These are phyloP conservation scores for Drosophila hydei DNA, from an alignment of 1,140 invertebrate genomes.

Conservation along the genomic window DNA sequence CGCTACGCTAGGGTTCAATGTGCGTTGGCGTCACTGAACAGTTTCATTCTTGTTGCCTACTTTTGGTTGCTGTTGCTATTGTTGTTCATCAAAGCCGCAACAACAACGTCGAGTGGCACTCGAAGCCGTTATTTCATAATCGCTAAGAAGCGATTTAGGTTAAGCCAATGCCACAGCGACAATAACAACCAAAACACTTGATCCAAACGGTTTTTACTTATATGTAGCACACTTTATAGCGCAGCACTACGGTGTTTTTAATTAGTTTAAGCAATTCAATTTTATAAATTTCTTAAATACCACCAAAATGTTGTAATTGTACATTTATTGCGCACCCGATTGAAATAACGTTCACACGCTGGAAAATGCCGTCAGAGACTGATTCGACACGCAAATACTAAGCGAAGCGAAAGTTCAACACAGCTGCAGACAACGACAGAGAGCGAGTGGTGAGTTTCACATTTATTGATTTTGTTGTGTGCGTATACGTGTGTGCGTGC, in stretches of 20 bases:
- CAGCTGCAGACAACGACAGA: not conserved
- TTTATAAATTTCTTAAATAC: slow-evolving; percentile 40
- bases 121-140: slow-evolving; percentile 74
- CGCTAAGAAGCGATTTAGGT: slow-evolving; percentile 60
- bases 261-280: slow-evolving; percentile 2
- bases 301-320: slow-evolving; percentile 32
- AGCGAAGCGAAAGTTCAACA: slow-evolving; percentile 32
- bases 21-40: slow-evolving; percentile 30
- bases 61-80: not conserved
- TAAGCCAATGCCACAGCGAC: slow-evolving; percentile 38
- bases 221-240: slow-evolving; percentile 32
- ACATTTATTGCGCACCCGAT: slow-evolving; percentile 20
- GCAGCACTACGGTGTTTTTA: not conserved
- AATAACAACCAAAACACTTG: not conserved
- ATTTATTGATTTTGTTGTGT: slow-evolving; percentile 67
- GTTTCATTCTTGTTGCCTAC: slow-evolving; percentile 3
- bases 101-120: slow-evolving; percentile 16
- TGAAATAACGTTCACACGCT: slow-evolving; percentile 47
- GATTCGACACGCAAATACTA: slow-evolving; percentile 16
- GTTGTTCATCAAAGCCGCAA: slow-evolving; percentile 20
- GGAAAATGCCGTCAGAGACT: slow-evolving; percentile 76
- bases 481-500: slow-evolving; percentile 22
- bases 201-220: not conserved
- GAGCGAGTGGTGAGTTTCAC: slow-evolving; percentile 57
- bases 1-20: slow-evolving; percentile 24